These are phyloP conservation scores for Catocala fraxini DNA, from an alignment of 2,888 invertebrate genomes.

Conservation along the genomic window DNA sequence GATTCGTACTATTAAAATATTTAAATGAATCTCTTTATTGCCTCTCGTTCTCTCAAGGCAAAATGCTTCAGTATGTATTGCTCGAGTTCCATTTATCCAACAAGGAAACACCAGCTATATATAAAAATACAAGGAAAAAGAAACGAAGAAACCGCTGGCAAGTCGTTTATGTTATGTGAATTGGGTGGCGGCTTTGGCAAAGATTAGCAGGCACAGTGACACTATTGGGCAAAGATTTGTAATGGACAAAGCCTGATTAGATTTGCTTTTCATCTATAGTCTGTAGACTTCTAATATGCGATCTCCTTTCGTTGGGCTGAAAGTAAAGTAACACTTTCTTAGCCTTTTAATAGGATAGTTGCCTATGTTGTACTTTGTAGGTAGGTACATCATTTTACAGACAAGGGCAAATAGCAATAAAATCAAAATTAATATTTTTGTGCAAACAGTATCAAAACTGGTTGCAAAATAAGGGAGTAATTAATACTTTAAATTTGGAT, in stretches of 20 bases:
- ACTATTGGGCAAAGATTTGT: constrained; percentile 15
- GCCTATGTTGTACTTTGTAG: too few relatives aligned
- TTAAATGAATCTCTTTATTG: constrained; percentile 9
- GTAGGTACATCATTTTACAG: too few relatives aligned
- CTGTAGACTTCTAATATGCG: not conserved
- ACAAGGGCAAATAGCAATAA: too few relatives aligned
- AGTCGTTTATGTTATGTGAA: constrained; percentile 15
- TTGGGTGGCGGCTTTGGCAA: constrained; percentile 15
- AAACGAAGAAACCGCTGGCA: constrained; percentile 6
- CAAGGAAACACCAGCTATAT: constrained; percentile 4
- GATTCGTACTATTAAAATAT: constrained; percentile 7
- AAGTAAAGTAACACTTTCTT: not conserved
- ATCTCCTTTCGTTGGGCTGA: not conserved
- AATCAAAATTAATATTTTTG: too few relatives aligned
- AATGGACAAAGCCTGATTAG: not conserved
- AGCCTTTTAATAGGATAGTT: not conserved
- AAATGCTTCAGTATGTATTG: constrained; percentile 6
- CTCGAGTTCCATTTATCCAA: constrained; percentile 5
- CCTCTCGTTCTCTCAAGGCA: not conserved
- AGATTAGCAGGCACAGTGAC: constrained; percentile 18
- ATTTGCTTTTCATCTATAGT: constrained; percentile 6
- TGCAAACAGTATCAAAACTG: too few relatives aligned
- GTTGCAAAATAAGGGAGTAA: too few relatives aligned
- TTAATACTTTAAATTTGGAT: too few relatives aligned
- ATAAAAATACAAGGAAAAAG: constrained; percentile 11